phyloP scores from a whole-genome alignment of 2,797 vertebrate genomes.

The Manis pentadactyla region DNA sequence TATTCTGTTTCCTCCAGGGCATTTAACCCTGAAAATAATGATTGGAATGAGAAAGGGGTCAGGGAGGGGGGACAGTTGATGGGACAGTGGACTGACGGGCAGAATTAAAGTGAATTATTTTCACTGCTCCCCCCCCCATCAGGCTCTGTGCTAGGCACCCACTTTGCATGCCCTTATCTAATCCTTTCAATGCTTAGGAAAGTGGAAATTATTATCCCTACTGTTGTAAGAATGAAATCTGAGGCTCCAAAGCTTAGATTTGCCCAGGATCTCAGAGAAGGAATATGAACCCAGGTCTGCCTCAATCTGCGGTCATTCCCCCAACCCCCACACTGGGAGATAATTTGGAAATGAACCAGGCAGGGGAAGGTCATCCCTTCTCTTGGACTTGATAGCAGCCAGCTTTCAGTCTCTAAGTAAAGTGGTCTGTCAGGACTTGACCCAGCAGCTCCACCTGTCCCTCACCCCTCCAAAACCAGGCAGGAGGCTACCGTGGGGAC shows the following conservation, averaged over 20 bases:
- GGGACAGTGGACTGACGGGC: neutral
- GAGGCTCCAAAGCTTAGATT: neutral
- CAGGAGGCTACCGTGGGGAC: neutral
- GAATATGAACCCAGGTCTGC: neutral
- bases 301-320: neutral
- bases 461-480: neutral
- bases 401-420: neutral
- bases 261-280: neutral
- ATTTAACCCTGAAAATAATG: neutral
- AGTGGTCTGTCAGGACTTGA: neutral
- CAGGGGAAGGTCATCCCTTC: neutral
- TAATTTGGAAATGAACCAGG: neutral
- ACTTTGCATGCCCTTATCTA: neutral
- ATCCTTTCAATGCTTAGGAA: neutral
- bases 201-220: neutral
- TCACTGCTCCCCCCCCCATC: neutral
- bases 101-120: neutral
- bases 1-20: neutral
- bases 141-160: neutral
- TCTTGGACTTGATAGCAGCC: neutral
- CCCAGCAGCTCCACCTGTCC: neutral
- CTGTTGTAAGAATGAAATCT: neutral
- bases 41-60: neutral
- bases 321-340: neutral
- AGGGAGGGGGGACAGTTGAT: too few species aligned